Percentiles rank a stretch among this genome's conserved stretches.
Evolutionary conservation across 92 coral and sea anemone species (phyloP).

Genomic region (Pocillopora meandrina): DNA sequence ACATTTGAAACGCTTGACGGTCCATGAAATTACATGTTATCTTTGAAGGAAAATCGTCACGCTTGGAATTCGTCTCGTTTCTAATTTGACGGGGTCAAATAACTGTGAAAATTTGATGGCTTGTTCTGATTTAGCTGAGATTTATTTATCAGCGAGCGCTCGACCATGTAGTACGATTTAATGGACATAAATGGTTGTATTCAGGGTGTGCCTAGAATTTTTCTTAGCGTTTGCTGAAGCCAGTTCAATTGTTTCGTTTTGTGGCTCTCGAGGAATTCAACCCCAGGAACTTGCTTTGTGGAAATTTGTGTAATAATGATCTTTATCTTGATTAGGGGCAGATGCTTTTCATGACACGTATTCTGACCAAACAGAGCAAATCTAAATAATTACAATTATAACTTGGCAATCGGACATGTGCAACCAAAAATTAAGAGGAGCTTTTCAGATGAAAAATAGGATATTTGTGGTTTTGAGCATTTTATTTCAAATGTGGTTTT

Average conservation of each 20-base stretch:
- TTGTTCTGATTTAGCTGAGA: conserved; percentile 23
- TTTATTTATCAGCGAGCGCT: conserved; percentile 18
- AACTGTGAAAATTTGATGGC: conserved; percentile 32
- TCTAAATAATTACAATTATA: not conserved
- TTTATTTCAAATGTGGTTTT: not conserved
- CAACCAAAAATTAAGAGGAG: conserved; percentile 19
- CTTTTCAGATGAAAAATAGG: not conserved
- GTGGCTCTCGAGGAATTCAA: conserved; percentile 4
- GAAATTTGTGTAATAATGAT: conserved; percentile 13
- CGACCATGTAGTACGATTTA: not conserved
- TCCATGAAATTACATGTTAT: conserved; percentile 46
- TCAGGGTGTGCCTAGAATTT: not conserved
- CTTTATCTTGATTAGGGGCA: conserved; percentile 9
- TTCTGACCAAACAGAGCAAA: conserved; percentile 16
- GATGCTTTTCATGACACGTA: conserved; percentile 19
- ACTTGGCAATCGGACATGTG: conserved; percentile 1
- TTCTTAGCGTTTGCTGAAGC: not conserved
- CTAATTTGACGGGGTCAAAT: conserved; percentile 25
- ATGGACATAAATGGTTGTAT: not conserved
- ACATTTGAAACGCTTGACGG: conserved; percentile 44
- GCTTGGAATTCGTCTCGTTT: conserved; percentile 35
- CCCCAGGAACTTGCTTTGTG: not conserved
- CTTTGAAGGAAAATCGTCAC: conserved; percentile 20
- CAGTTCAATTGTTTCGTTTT: not conserved
- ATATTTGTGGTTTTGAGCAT: conserved; percentile 3